Conservation (phyloP, 2,888 invertebrate genomes). For the Nebria salina region DNA sequence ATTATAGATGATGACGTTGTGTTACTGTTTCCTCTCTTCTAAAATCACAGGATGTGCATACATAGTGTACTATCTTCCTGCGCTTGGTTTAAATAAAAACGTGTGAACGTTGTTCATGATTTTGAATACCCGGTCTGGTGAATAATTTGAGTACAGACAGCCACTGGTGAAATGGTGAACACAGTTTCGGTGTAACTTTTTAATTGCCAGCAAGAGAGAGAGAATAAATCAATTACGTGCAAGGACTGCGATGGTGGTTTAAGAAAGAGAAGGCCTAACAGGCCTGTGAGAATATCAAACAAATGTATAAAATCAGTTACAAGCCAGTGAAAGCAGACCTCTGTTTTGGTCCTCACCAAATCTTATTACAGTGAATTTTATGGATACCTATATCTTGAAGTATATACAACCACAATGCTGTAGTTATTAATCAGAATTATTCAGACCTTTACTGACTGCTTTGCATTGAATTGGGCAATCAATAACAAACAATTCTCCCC, state of each 20-base stretch:
- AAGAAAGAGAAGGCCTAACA: constrained; percentile 32
- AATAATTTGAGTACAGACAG: neutral
- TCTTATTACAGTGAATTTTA: constrained; percentile 51
- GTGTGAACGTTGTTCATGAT: constrained; percentile 8
- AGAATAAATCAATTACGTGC: constrained; percentile 59
- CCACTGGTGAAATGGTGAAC: neutral
- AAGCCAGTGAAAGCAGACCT: constrained; percentile 49
- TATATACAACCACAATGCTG: constrained; percentile 2
- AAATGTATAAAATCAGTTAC: constrained; percentile 52
- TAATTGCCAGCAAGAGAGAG: constrained; percentile 53
- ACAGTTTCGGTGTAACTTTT: constrained; percentile 50
- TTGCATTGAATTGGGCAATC: constrained; percentile 25
- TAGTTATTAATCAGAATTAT: constrained; percentile 47
- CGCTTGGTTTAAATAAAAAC: constrained; percentile 22
- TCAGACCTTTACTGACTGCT: constrained; percentile 30
- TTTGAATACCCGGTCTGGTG: neutral
- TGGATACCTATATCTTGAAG: constrained; percentile 45
- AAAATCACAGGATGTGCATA: constrained; percentile 2
- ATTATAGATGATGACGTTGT: constrained; percentile 48
- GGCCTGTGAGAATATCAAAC: constrained; percentile 48
- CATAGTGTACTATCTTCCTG: neutral
- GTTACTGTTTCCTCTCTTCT: constrained; percentile 8
- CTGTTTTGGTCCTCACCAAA: constrained; percentile 36
- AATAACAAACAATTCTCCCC: constrained; percentile 17
- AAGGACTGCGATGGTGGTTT: constrained; percentile 54